Evolutionary conservation across 2,797 vertebrate species (phyloP).

Genomic region (Eulemur rubriventer): DNA sequence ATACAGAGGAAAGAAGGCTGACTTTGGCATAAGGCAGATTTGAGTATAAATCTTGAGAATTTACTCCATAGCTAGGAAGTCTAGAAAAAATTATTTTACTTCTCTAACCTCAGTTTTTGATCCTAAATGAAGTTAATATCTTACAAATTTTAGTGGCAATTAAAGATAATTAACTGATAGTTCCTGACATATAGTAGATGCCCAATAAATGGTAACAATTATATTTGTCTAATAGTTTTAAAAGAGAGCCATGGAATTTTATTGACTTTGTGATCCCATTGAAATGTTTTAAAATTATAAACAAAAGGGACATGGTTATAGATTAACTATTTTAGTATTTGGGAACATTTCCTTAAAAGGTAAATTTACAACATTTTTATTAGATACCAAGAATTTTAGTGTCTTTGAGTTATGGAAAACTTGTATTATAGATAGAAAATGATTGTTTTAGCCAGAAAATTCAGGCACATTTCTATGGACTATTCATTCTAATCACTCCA

Average conservation of each 20-base stretch:
- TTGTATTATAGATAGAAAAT: background rate
- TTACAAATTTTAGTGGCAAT: background rate
- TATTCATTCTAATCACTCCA: background rate
- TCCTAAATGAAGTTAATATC: background rate
- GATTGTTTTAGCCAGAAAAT: background rate
- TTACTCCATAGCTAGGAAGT: background rate
- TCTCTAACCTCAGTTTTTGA: background rate
- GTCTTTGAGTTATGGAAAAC: background rate
- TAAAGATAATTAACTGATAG: background rate
- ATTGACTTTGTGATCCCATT: background rate
- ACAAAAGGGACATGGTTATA: background rate
- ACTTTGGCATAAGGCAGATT: background rate
- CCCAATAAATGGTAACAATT: background rate
- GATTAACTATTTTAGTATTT: background rate
- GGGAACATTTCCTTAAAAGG: background rate
- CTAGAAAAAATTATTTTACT: background rate
- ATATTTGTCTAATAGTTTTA: background rate
- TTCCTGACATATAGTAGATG: background rate
- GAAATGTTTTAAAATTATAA: background rate
- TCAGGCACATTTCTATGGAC: background rate
- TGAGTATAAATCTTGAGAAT: constrained; percentile 14
- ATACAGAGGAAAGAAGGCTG: background rate
- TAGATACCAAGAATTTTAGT: background rate
- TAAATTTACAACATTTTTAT: background rate
- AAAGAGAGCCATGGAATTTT: background rate